Evolutionary conservation across 2,888 invertebrate species (phyloP).

Genomic region (Nephrotoma flavescens): DNA sequence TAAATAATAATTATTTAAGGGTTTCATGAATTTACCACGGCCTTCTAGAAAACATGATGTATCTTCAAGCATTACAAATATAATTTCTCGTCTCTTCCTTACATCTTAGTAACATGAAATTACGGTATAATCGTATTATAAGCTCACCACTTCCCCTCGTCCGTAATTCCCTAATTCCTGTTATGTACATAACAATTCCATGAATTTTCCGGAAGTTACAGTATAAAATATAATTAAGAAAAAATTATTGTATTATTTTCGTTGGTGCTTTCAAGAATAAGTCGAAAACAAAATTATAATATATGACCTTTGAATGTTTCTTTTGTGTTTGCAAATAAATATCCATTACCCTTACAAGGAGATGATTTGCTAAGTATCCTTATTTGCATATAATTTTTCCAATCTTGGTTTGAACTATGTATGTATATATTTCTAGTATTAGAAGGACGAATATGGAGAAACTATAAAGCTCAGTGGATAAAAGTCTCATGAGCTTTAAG

Average conservation of each 20-base stretch:
- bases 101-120: neutral
- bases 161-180: neutral
- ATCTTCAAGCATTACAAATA: neutral
- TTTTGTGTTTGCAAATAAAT: neutral
- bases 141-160: neutral
- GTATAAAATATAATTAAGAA: neutral
- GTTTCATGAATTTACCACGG: neutral
- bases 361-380: neutral
- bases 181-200: neutral
- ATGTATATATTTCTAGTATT: neutral
- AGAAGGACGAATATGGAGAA: neutral
- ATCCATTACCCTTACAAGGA: neutral
- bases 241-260: neutral
- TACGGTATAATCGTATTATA: neutral
- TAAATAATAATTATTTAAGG: neutral
- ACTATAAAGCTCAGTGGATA: neutral
- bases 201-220: neutral
- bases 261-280: neutral
- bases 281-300: neutral
- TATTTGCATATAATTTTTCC: neutral
- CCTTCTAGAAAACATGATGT: neutral
- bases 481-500: neutral
- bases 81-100: neutral
- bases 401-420: neutral
- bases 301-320: neutral